Percentiles rank a stretch among this genome's conserved stretches.
Evolutionary conservation across 2,113 vertebrate genomes (phyloP).

Genomic region (Urocitellus parryii): DNA sequence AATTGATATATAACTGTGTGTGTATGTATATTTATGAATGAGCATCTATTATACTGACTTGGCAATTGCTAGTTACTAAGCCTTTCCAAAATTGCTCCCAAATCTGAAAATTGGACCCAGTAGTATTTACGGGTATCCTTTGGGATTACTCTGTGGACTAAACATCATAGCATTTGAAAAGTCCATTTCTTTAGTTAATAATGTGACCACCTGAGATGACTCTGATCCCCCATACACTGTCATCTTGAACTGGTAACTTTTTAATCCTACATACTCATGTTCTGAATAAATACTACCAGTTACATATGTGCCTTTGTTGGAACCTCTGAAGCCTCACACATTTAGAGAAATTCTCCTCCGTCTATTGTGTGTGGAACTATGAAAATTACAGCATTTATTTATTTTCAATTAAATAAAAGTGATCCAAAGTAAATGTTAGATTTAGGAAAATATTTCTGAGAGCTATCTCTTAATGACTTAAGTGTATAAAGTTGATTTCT

Average conservation of each 20-base stretch:
- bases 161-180: background rate
- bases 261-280: background rate
- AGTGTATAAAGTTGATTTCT: background rate
- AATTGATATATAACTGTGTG: background rate
- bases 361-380: background rate
- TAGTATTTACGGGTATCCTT: background rate
- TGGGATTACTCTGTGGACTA: background rate
- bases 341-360: background rate
- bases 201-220: background rate
- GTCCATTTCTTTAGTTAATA: background rate
- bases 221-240: background rate
- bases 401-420: conserved; percentile 1
- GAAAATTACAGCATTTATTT: background rate
- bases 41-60: background rate
- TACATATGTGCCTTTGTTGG: background rate
- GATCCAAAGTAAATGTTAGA: background rate
- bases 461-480: background rate
- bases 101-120: background rate
- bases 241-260: background rate
- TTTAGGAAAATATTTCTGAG: background rate
- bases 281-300: background rate
- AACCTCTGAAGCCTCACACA: background rate
- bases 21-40: background rate
- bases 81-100: background rate
- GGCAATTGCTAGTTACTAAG: background rate